Evolutionary conservation across 2,888 invertebrate genomes (phyloP), one percentile per base, ranked within the genome.

Genomic region (Leptarthrus brevirostris): DNA sequence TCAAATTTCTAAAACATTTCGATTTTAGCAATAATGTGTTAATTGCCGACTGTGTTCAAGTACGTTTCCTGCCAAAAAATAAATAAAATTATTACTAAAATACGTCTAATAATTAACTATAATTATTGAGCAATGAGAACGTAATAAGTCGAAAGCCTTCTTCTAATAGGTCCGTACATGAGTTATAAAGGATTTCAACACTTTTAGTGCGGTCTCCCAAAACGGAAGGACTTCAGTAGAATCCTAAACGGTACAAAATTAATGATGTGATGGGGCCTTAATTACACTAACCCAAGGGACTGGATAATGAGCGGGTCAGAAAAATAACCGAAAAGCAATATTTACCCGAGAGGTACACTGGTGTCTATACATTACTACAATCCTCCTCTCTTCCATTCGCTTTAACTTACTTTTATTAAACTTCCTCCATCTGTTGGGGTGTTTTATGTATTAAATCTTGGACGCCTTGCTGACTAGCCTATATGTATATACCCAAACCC

Each of bases 221-320:
- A n/a, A 1, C 12, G n/a, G 12, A 34, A 34, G 36, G 34, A 36
- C 18, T 58, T 58, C 20, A 58, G 18, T 18, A 36, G 16, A 36
- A 58, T 18, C 36, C 58, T 14, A 36, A 20, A 58, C 58, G 20
- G 18, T 34, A 34, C 34, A 58, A 58, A 58, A 58, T 58, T 58
- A 58, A 58, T 36, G 58, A 58, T 40, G 36, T 58, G 58, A 58
- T 36, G 40, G 58, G 36, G 36, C 36, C 36, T 58, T 58, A 58
- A 58, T 58, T 58, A 58, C 58, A 58, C 20, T 18, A 12, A 34
- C 58, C 58, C 58, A 58, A 58, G 36, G 20, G 58, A 20, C 20
- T 58, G 36, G 58, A 40, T 58, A 58, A 58, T 58, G 58, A 58
- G 34, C 36, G 58, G 58, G 58, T 58, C 36, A 58, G 36, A 58